Percentiles rank a stretch among this genome's conserved stretches.
phyloP scores from a whole-genome alignment of 1,140 invertebrate species.

The Heliconius himera region DNA sequence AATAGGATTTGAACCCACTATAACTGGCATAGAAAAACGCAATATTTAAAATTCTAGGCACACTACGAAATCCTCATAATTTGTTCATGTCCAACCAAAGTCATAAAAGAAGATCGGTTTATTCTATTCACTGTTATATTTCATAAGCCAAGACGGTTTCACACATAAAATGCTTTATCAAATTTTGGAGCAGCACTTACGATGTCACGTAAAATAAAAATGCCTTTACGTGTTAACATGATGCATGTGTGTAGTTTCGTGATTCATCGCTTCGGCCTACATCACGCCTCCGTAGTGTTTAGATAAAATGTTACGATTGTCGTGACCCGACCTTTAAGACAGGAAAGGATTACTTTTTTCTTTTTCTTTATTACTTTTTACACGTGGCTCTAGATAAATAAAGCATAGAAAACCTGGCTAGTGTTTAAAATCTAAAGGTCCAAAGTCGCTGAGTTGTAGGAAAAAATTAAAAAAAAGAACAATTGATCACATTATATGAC shows the following conservation, averaged over 20 bases:
- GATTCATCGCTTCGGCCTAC: constrained; percentile 61
- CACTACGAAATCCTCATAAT: background rate
- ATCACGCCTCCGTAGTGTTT: constrained; percentile 48
- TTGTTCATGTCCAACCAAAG: background rate
- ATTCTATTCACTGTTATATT: constrained; percentile 1
- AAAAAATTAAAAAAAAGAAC: too few species aligned
- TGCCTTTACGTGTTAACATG: constrained; percentile 51
- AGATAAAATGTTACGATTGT: constrained; percentile 41
- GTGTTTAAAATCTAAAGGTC: too few species aligned
- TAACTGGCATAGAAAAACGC: too few species aligned
- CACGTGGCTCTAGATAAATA: background rate
- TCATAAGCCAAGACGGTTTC: constrained; percentile 8
- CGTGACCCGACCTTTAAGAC: constrained; percentile 1
- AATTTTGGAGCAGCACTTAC: constrained; percentile 26
- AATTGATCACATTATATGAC: background rate
- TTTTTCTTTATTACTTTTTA: background rate
- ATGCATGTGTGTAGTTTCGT: constrained; percentile 47
- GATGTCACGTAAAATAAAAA: constrained; percentile 56
- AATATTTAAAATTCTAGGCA: too few species aligned
- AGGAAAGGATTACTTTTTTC: background rate
- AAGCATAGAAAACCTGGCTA: background rate
- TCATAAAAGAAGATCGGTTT: background rate
- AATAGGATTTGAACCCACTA: background rate
- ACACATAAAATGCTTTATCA: constrained; percentile 22
- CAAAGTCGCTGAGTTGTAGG: background rate